Conservation (phyloP, 2,797 vertebrate genomes). For the Gymnodraco acuticeps region DNA sequence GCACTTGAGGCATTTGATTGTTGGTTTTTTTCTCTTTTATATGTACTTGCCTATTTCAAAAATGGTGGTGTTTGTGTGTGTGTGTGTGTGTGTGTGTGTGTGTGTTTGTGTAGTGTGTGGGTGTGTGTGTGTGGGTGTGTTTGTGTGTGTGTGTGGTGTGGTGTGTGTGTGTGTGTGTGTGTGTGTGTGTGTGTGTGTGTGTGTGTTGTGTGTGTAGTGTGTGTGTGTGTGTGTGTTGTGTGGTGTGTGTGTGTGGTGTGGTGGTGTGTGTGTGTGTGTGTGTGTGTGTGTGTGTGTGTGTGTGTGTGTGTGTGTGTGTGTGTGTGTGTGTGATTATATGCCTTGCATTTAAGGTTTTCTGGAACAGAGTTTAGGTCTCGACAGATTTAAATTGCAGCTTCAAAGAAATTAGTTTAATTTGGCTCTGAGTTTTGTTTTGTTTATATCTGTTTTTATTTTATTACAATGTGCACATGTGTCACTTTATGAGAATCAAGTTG, state of each 20-base stretch:
- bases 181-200: no score
- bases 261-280: not conserved
- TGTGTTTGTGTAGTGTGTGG: not conserved
- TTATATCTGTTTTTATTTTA: not conserved
- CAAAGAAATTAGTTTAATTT: not conserved
- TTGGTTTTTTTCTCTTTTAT: not conserved
- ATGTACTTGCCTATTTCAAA: not conserved
- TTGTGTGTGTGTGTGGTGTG: no score
- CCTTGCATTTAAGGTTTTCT: slow-evolving; percentile 15
- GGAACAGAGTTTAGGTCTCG: not conserved
- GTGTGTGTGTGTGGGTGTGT: not conserved
- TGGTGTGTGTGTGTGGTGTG: not conserved
- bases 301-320: not conserved
- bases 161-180: not conserved
- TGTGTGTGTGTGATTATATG: not conserved
- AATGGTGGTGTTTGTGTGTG: not conserved
- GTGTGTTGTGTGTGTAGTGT: no score
- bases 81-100: not conserved
- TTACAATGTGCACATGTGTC: not conserved
- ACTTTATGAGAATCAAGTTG: not conserved
- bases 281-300: no score
- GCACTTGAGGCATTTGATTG: not conserved
- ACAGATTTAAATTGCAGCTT: slow-evolving; percentile 11
- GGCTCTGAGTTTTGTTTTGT: not conserved
- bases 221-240: not conserved